Evolutionary conservation across 2,888 invertebrate species (phyloP), one percentile per base, ranked within the genome.

Genomic region (Ypsolopha scabrella): DNA sequence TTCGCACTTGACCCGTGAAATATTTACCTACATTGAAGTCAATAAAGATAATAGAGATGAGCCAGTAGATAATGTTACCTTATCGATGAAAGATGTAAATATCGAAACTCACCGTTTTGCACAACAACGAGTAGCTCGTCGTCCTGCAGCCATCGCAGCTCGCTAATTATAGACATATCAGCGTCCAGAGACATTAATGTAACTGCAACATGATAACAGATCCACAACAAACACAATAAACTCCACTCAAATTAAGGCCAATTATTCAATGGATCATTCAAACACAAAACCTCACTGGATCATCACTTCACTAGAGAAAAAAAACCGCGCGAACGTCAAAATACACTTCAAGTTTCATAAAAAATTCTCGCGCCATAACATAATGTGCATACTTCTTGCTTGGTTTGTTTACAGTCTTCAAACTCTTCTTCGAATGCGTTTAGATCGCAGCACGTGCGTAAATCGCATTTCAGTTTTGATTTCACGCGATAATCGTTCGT

Each of bases 131-230:
- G 80, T 60, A 82, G 68, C 72, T 86, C 85, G 63, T 83, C 83
- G 68, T 80, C 82, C 70, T 76, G 79, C 68, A 85, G 72, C 86
- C 86, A 86, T 80, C 80, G 72, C 62, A 83, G 72, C 65, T 81
- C 85, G 67, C 80, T 80, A 72, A 86, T 79, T 67, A 85, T 75
- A 74, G 85, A 85, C 85, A 86, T 86, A 75, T 85, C 82, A 82
- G 77, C 75, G 67, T 75, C 69, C 63, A 71, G 68, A 63, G 81
- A 79, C 80, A 85, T 83, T 72, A 77, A 72, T 67, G 44, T 10
- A 37, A 38, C 37, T 10, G 66, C 60, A 65, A 64, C 77, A 80
- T 77, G 73, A 73, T 73, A 80, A 72, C 75, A 68, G 62, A 77
- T 70, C 67, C 67, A 72, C 67, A 24, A 24, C 24, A 69, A 67